Evolutionary conservation across 2,888 invertebrate genomes (phyloP).

Genomic region (Timandra comae): DNA sequence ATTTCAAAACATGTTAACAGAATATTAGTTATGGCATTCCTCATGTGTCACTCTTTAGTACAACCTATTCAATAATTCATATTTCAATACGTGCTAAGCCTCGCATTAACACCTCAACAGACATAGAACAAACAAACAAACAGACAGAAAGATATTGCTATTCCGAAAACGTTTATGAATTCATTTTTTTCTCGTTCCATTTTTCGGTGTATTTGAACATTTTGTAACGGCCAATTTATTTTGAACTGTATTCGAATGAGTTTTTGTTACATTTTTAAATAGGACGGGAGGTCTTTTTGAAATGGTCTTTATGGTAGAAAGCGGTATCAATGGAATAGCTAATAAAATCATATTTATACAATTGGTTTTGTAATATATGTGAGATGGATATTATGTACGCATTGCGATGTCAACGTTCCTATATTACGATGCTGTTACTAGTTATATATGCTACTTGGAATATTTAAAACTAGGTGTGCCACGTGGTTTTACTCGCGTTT

Average conservation of each 20-base stretch:
- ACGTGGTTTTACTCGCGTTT: too few species aligned
- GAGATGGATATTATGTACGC: constrained; percentile 15
- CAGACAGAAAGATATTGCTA: constrained; percentile 29
- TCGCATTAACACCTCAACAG: constrained; percentile 60
- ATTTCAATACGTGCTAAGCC: constrained; percentile 57
- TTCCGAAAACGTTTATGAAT: constrained; percentile 32
- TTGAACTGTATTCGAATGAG: constrained; percentile 5
- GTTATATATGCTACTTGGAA: too few species aligned
- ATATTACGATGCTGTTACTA: too few species aligned
- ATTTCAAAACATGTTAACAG: too few species aligned
- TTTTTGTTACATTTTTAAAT: constrained; percentile 3
- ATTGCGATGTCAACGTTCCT: constrained; percentile 14
- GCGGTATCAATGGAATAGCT: constrained; percentile 35
- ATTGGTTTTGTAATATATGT: constrained; percentile 32
- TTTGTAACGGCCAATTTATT: constrained; percentile 14
- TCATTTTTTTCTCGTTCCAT: constrained; percentile 27
- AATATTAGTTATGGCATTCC: constrained; percentile 23
- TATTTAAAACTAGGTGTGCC: too few species aligned
- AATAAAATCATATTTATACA: constrained; percentile 47
- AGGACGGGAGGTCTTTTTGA: constrained; percentile 18
- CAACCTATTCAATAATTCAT: constrained; percentile 63
- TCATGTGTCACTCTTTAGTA: constrained; percentile 29
- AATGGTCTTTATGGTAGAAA: constrained; percentile 20
- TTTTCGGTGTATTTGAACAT: constrained; percentile 29
- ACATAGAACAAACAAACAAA: constrained; percentile 53